Percentiles rank a stretch among this genome's conserved stretches.
These are phyloP conservation scores for Calameuta idolon DNA, from an alignment of 2,888 invertebrate genomes.

Conservation along the genomic window DNA sequence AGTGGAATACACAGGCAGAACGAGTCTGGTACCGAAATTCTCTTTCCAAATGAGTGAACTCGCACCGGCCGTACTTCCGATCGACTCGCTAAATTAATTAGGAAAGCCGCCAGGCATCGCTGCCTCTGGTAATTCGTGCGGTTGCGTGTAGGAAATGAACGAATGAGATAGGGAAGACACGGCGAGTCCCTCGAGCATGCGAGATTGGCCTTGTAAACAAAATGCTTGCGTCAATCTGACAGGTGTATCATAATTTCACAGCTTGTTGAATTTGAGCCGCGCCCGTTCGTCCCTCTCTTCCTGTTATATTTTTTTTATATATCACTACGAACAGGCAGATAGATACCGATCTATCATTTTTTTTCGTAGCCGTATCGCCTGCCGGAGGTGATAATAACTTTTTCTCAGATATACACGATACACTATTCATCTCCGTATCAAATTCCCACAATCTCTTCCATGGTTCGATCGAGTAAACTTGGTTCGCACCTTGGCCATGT, in stretches of 20 bases:
- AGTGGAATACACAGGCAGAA: background rate
- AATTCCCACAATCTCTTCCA: background rate
- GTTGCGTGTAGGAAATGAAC: conserved; percentile 4
- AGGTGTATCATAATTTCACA: conserved; percentile 38
- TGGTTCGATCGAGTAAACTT: background rate
- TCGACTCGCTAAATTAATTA: background rate
- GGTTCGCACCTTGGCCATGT: background rate
- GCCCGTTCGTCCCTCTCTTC: conserved; percentile 5
- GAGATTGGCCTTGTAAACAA: conserved; percentile 40
- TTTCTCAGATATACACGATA: background rate
- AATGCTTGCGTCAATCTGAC: conserved; percentile 40
- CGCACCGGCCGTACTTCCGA: background rate
- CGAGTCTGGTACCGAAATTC: background rate
- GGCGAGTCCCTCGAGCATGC: conserved; percentile 28
- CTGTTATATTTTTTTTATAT: conserved; percentile 6
- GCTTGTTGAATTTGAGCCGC: conserved; percentile 15
- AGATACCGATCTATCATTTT: conserved; percentile 33
- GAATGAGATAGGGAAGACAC: conserved; percentile 4
- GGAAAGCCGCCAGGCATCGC: background rate
- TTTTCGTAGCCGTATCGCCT: background rate
- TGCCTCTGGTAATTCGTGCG: conserved; percentile 6
- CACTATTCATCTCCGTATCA: background rate
- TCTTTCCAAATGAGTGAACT: background rate
- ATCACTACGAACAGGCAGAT: conserved; percentile 17
- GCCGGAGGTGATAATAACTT: background rate